Conservation (phyloP, 2,888 invertebrate species). For the Hoplodrina ambigua region DNA sequence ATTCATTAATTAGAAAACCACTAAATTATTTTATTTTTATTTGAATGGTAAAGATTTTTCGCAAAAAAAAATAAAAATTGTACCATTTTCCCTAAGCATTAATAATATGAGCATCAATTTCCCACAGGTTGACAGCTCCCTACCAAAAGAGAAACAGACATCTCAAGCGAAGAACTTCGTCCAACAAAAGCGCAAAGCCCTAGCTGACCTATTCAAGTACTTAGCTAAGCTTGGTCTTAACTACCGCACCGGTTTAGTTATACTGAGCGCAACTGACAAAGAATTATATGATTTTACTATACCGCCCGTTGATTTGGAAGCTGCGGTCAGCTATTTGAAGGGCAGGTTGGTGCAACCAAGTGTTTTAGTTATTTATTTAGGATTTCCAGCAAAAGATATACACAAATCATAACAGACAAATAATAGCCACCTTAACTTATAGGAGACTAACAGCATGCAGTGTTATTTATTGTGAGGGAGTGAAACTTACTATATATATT, state of each 20-base stretch:
- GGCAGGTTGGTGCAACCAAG: constrained; percentile 75
- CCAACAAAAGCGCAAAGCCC: constrained; percentile 95
- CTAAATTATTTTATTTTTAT: too few species aligned
- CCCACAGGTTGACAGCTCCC: constrained; percentile 87
- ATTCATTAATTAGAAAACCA: too few species aligned
- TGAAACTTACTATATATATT: too few species aligned
- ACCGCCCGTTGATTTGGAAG: constrained; percentile 93
- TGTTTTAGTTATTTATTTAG: too few species aligned
- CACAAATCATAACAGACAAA: too few species aligned
- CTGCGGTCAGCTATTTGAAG: constrained; percentile 89
- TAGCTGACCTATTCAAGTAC: constrained; percentile 96
- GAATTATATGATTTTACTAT: constrained; percentile 92
- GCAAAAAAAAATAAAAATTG: too few species aligned
- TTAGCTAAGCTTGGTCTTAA: constrained; percentile 94
- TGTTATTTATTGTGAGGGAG: background rate
- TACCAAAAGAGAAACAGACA: constrained; percentile 93
- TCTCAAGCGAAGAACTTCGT: constrained; percentile 95
- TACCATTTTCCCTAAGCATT: too few species aligned
- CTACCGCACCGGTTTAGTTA: constrained; percentile 94
- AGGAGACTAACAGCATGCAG: too few species aligned
- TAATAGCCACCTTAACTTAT: too few species aligned
- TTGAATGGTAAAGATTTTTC: too few species aligned
- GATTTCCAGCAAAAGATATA: too few species aligned
- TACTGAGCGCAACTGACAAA: constrained; percentile 85
- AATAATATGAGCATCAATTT: too few species aligned